Evolutionary conservation across 2,888 invertebrate genomes (phyloP).

Genomic region (Andrena trimmerana): DNA sequence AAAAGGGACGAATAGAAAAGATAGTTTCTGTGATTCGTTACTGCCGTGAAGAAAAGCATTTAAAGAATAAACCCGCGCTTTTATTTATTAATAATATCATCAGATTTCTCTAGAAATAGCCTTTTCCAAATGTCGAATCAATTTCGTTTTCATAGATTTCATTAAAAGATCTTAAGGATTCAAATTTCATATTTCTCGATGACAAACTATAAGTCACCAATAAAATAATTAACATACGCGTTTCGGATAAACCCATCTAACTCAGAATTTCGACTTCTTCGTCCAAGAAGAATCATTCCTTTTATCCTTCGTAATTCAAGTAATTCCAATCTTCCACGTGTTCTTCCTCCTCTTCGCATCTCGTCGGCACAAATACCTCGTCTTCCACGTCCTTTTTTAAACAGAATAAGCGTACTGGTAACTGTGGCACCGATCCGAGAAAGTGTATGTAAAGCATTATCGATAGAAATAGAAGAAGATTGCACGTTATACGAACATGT

Average conservation of each 20-base stretch:
- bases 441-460: neutral
- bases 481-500: constrained; percentile 30
- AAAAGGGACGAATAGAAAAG: neutral
- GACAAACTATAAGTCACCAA: neutral
- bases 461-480: constrained; percentile 12
- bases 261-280: neutral
- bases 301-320: constrained; percentile 34
- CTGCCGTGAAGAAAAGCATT: neutral
- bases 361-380: neutral
- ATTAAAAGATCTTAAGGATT: neutral
- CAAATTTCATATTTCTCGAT: neutral
- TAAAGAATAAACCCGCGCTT: neutral
- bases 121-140: neutral
- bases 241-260: neutral
- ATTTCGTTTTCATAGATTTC: neutral
- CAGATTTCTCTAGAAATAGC: neutral
- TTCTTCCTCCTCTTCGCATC: constrained; percentile 39
- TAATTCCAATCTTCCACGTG: constrained; percentile 38
- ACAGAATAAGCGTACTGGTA: neutral
- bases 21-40: neutral
- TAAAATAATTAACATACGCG: neutral
- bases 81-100: constrained; percentile 15
- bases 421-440: neutral
- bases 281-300: neutral
- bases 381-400: constrained; percentile 22